Evolutionary conservation across 2,797 vertebrate species (phyloP), one percentile per base, ranked within the genome.

Genomic region (Muscicapa comitata): DNA sequence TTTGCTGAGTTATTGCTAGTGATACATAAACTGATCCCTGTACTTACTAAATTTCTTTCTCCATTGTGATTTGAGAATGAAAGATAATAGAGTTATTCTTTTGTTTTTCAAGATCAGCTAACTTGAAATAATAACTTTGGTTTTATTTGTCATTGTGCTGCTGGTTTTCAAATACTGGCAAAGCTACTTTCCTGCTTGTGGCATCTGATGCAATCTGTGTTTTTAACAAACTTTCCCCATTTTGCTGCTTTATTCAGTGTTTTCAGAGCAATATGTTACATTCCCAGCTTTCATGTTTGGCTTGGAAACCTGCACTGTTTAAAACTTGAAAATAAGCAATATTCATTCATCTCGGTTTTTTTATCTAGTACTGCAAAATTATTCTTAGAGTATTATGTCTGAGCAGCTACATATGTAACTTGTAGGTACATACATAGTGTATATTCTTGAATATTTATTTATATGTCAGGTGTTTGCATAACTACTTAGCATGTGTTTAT

Each of bases 171-270:
- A 89, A 85, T 54, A 33, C 42, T 54, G 51, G 17, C 35, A 68
- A 61, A 94, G 37, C 28, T 33, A 17, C 54, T 65, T 74, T 33
- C 17, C 33, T 29, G 1, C 47, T 78, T 65, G 37, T n/a, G 47
- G n/a, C 58, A 15, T 61, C 11, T 76, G 72, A 57, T 3, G 2
- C 26, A 66, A 10, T 79, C 18, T 51, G 7, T 82, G 17, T 68
- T 92, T 82, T 66, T 75, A 62, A 75, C 31, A 81, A 65, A 40
- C 5, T 85, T 67, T n/a, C 8, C 15, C 17, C 8, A 4, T 33
- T 77, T 66, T 80, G 8, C 17, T 89, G 51, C 51, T 85, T 92
- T 95, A 86, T 92, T 94, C 70, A 66, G 86, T 81, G 35, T 91
- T 90, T 92, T 82, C 26, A 42, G 48, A 89, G 48, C n/a, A 71